Base-by-base conservation (phyloP, 2,113 vertebrate species). In the Nannospalax galili region DNA sequence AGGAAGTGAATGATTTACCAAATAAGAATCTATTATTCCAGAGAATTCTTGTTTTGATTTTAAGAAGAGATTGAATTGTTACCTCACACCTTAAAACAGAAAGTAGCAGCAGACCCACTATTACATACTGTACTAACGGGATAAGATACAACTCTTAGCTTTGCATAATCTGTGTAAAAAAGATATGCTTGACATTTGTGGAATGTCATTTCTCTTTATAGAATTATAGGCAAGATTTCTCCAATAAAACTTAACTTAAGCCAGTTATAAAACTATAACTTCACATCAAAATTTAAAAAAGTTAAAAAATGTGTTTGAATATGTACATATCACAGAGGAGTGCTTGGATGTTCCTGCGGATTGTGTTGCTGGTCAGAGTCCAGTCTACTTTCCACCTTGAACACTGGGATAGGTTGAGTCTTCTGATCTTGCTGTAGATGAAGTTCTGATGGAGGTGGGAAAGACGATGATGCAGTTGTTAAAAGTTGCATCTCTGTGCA, bases 211-310 rank as follows among this genome's bases (percentile, higher is more conserved):
- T 99, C 98, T 98, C 98, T 98, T 98, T 98, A 98, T 98, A 99
- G 98, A 99, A 98, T 98, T 99, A 99, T 99, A 99, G 98, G 98
- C 98, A 99, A 99, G 98, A 98, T 98, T 98, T 99, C 98, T 98
- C 98, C 98, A 98, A 99, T 98, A 99, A 99, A 99, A 99, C 98
- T 98, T 98, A 98, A 98, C 97, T 97, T 99, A 99, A 98, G 98
- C 98, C 98, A 98, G 98, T 98, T 99, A 98, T 98, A 99, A 99
- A 99, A 99, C 98, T 98, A 99, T 98, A 99, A 98, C 98, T 99
- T 98, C 98, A 99, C 98, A 98, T 98, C 98, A 99, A 99, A 98
- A 98, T 98, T 98, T 98, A 98, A 98, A 99, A 99, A 99, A 99
- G 98, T 98, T 99, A 98, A 98, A 98, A 98, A 98, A 98, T 96